Evolutionary conservation across 2,113 vertebrate genomes (phyloP), one percentile per base, ranked within the genome.

Genomic region (Phocoena sinus): DNA sequence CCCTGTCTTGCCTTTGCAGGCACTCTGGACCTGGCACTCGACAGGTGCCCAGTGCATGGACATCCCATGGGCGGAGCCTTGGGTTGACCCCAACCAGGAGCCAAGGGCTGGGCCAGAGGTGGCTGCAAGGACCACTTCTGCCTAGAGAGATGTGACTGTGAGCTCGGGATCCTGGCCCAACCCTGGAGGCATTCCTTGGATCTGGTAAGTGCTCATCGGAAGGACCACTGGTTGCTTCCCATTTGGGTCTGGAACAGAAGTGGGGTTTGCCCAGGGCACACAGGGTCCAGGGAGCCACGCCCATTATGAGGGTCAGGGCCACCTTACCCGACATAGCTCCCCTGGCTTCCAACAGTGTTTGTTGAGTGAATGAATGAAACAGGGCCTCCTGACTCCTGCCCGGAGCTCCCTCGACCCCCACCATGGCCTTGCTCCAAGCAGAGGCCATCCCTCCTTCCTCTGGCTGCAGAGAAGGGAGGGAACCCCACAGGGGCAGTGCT

Each of bases 221-320:
- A 28, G 53, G 31, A 36, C 70, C 6, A 1, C 5, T 0, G 1
- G 50, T 44, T 5, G 15, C 15, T 53, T 81, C 23, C 65, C 17
- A 0, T 13, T 65, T 1, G 23, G 25, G 65, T 33, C 60, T 28
- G 6, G 38, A 71, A 2, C n/a, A 63, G 63, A 56, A 44, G 8
- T 7, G 26, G 65, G n/a, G 0, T 74, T 60, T 25, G 31, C 36
- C 14, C 18, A 15, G 33, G 67, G 14, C 38, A 15, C 5, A 0
- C 1, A 5, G 60, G n/a, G 53, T 23, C 47, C 14, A 21, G 41
- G 44, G 31, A 50, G 44, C 84, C 71, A 10, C 0, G 36, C 5
- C 53, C 23, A 2, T 41, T 38, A 3, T 1, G 0, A 36, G 47
- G 23, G 28, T 20, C 0, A 0, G 3, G 6, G 5, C 56, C 74